A percentile compares a stretch with the other conserved stretches of the same genome.
These are phyloP conservation scores for Fregata magnificens DNA, from an alignment of 2,113 vertebrate genomes.

Conservation along the genomic window DNA sequence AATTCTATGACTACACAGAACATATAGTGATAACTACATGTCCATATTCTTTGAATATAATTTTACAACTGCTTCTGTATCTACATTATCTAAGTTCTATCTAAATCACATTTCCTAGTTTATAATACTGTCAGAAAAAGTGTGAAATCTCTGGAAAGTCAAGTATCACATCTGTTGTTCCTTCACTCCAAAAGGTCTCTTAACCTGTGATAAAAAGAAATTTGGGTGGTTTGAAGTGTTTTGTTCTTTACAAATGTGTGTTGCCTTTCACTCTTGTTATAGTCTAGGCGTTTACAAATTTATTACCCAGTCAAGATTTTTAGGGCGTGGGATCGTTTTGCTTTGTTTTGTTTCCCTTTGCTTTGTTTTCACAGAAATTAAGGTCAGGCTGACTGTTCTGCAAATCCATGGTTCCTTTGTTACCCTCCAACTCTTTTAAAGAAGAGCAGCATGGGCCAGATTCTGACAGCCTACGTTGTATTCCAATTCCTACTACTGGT, in stretches of 20 bases:
- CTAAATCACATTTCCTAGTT: neutral
- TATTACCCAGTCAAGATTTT: neutral
- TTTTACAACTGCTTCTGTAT: neutral
- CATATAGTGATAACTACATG: neutral
- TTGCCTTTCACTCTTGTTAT: neutral
- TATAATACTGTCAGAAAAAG: neutral
- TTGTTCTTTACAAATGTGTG: neutral
- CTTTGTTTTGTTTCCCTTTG: neutral
- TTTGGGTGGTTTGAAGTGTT: neutral
- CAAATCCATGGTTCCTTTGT: neutral
- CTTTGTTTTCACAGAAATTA: neutral
- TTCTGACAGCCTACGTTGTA: neutral
- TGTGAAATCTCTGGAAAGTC: neutral
- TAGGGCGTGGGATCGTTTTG: rapidly evolving
- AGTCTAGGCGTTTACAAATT: neutral
- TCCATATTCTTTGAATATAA: neutral
- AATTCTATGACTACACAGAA: neutral
- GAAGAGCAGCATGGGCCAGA: neutral
- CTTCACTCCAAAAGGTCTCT: neutral
- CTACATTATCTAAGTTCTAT: neutral
- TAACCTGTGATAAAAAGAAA: neutral
- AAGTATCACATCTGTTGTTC: neutral
- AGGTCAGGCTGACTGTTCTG: neutral
- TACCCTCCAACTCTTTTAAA: neutral
- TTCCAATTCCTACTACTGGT: neutral